A percentile compares a stretch with the other conserved stretches of the same genome.
Conservation (phyloP, 2,113 vertebrate genomes). For the Heliornis fulica region DNA sequence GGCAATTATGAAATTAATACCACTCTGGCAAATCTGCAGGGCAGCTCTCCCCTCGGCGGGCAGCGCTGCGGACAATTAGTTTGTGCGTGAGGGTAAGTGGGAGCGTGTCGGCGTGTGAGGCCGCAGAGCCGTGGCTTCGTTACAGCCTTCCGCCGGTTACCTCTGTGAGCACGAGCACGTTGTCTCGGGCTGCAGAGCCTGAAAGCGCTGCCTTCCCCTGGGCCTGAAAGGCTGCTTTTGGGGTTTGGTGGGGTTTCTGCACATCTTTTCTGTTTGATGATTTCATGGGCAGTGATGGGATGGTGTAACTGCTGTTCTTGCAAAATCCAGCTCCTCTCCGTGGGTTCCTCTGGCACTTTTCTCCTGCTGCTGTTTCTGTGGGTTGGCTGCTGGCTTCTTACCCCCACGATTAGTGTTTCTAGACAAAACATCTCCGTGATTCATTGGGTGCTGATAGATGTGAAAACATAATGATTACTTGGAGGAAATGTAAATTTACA, state of each 20-base stretch:
- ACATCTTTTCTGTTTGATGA: neutral
- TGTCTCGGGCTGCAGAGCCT: neutral
- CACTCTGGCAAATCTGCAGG: conserved; percentile 11
- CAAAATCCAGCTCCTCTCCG: conserved; percentile 21
- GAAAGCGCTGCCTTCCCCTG: neutral
- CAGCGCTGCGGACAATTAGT: neutral
- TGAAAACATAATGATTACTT: conserved; percentile 57
- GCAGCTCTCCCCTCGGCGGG: neutral
- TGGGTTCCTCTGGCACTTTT: conserved; percentile 29
- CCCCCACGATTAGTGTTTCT: conserved; percentile 39
- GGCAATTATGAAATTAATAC: conserved; percentile 53
- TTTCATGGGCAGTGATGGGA: neutral
- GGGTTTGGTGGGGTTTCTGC: too few relatives aligned
- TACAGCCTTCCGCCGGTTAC: too few relatives aligned
- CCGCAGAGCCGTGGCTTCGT: too few relatives aligned
- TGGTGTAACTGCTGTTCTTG: neutral
- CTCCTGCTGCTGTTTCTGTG: neutral
- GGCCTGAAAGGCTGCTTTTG: neutral
- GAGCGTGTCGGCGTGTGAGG: neutral
- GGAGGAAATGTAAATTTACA: conserved; percentile 68
- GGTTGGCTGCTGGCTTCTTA: conserved; percentile 42
- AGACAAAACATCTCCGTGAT: conserved; percentile 65
- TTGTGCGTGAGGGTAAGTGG: neutral
- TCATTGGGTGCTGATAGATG: conserved; percentile 56
- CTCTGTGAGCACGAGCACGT: too few relatives aligned